A percentile compares a stretch with the other conserved stretches of the same genome.
These are phyloP conservation scores for Seira ritae DNA, from an alignment of 2,888 invertebrate species.

Conservation along the genomic window DNA sequence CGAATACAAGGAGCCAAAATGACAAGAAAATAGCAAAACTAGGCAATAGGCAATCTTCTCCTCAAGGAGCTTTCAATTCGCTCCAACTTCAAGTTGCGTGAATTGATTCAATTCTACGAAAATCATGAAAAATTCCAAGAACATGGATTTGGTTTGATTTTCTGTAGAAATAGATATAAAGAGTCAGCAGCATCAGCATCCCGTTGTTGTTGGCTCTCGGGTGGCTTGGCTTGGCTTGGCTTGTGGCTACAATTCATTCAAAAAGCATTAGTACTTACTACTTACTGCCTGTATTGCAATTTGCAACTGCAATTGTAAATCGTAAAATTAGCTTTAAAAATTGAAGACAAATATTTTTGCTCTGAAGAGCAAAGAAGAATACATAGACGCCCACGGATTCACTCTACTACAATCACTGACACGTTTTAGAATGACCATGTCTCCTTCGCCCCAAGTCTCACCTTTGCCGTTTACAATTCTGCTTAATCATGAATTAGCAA, in stretches of 20 bases:
- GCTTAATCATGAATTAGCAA: neutral
- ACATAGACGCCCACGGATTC: conserved; percentile 4
- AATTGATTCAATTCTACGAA: conserved; percentile 1
- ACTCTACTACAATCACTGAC: neutral
- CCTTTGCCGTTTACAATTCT: neutral
- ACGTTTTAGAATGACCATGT: conserved; percentile 16
- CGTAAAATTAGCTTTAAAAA: conserved; percentile 5
- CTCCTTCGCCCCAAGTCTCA: neutral
- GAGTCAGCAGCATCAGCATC: too few relatives aligned
- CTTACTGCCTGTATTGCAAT: too few relatives aligned
- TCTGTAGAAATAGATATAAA: too few relatives aligned
- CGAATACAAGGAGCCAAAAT: conserved; percentile 1
- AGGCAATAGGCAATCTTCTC: neutral
- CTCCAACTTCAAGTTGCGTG: neutral
- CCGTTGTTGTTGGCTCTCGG: too few relatives aligned
- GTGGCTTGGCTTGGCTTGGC: too few relatives aligned
- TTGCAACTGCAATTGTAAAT: neutral
- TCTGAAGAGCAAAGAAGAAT: neutral
- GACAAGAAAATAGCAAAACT: neutral
- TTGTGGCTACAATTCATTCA: too few relatives aligned
- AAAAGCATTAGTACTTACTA: too few relatives aligned
- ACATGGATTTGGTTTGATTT: neutral
- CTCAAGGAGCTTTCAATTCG: neutral
- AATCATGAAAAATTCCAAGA: neutral
- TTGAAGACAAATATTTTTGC: neutral